These are phyloP conservation scores for Anas bernieri DNA, from an alignment of 2,797 vertebrate species.

Conservation along the genomic window DNA sequence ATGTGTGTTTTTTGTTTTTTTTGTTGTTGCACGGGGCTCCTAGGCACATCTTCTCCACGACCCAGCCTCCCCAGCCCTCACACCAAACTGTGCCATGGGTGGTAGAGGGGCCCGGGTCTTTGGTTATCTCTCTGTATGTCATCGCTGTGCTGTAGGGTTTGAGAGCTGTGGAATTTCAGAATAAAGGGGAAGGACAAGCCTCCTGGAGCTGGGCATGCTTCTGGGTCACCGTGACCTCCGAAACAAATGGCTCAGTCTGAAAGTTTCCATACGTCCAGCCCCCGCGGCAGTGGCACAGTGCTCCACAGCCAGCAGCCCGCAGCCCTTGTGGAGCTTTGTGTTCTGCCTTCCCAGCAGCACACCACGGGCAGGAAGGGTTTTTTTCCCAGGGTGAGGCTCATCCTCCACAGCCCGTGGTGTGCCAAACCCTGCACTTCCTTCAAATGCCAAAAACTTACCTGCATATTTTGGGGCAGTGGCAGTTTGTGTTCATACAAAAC, in stretches of 20 bases:
- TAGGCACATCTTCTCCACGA: neutral
- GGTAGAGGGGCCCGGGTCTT: neutral
- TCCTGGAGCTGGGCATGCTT: neutral
- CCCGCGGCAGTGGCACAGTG: neutral
- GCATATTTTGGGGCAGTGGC: neutral
- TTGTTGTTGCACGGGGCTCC: neutral
- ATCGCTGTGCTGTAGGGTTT: neutral
- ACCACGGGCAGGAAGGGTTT: neutral
- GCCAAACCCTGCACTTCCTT: neutral
- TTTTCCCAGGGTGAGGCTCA: neutral
- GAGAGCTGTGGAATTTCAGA: neutral
- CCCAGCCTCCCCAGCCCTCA: neutral
- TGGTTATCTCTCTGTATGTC: neutral
- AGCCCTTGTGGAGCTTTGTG: neutral
- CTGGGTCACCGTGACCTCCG: neutral
- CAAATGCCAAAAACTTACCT: neutral
- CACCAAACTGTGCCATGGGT: neutral
- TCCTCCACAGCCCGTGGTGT: neutral
- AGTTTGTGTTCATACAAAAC: neutral
- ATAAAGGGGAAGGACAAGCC: neutral
- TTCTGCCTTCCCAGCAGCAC: fast-evolving
- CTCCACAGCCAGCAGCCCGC: neutral
- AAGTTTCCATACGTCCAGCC: neutral
- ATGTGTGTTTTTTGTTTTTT: neutral
- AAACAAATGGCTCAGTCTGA: neutral